Conservation (phyloP, 2,797 vertebrate species). For the Enteromius thamalakanensis region DNA sequence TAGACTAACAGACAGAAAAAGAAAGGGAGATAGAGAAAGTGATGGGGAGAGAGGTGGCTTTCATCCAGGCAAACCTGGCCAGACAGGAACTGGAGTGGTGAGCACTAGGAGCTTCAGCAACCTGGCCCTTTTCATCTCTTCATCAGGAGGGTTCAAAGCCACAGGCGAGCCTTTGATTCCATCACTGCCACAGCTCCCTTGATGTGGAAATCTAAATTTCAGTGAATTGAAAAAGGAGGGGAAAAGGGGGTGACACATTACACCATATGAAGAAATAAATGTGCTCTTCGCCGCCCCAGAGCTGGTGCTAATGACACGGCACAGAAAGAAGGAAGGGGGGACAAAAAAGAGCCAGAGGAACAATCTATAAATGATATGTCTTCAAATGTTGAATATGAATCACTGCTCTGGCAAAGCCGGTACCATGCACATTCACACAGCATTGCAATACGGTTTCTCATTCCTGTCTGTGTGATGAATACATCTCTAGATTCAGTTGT, state of each 20-base stretch:
- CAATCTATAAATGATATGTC: conserved; percentile 48
- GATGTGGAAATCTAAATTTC: conserved; percentile 73
- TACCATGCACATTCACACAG: neutral
- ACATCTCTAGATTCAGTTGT: neutral
- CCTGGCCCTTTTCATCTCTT: conserved; percentile 76
- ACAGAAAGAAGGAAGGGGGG: conserved; percentile 35
- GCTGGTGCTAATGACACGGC: conserved; percentile 57
- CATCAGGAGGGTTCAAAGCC: conserved; percentile 76
- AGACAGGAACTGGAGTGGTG: conserved; percentile 63
- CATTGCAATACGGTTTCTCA: neutral
- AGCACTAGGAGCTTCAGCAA: conserved; percentile 57
- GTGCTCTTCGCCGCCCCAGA: conserved; percentile 54
- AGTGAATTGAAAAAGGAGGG: conserved; percentile 67
- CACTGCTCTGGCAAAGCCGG: neutral
- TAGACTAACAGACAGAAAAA: conserved; percentile 35
- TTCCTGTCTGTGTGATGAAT: neutral
- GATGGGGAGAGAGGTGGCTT: conserved; percentile 60
- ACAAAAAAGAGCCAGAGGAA: conserved; percentile 39
- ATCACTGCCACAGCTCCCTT: conserved; percentile 68
- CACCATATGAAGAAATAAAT: conserved; percentile 69
- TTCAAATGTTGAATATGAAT: conserved; percentile 27
- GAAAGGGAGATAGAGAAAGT: conserved; percentile 46
- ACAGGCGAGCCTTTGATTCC: conserved; percentile 74
- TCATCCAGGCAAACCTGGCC: conserved; percentile 67
- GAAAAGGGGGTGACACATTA: conserved; percentile 65